Evolutionary conservation across 2,888 invertebrate genomes (phyloP), one percentile per base, ranked within the genome.

Genomic region (Sthenelais limicola): DNA sequence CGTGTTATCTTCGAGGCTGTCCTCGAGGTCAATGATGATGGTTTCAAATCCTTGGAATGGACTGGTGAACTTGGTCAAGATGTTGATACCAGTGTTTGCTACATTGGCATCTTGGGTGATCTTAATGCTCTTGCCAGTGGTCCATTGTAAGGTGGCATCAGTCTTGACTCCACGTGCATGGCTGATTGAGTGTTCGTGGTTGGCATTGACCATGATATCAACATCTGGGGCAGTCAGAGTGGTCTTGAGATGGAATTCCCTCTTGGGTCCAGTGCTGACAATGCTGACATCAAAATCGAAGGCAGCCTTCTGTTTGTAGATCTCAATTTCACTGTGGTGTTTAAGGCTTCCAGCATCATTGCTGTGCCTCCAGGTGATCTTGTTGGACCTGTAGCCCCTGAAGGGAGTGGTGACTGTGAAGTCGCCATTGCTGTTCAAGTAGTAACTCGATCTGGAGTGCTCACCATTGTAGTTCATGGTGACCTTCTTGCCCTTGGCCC

Each of bases 351-450:
- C 67, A 1, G 30, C 62, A 21, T 74, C 68, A 43, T 77, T 73
- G 38, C 51, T 32, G 58, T 76, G 74, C 2, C 58, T 71, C 77
- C 76, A 76, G 30, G 67, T 72, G 24, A 76, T 24, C 54, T 70
- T 72, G 43, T 47, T 58, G 32, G 32, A 32, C 24, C 66, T 58
- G 56, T 56, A 72, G 56, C 30, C 56, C 35, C 67, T 35, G 58
- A 68, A 73, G 0, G 78, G 76, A 7, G 74, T 74, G 15, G 26
- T 70, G 26, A 78, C n/a, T 33, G 30, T 30, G 33, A 77, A 26
- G 18, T 72, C 74, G 15, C 76, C 78, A 49, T 62, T 70, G 58
- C 71, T 75, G 33, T 56, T 73, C 12, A 77, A 21, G 18, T 56
- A 38, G 35, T 32, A 62, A 47, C 73, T 75, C 35, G 48, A 49